Base-by-base conservation (phyloP, 2,888 invertebrate genomes). In the Coleophora flavipennella region DNA sequence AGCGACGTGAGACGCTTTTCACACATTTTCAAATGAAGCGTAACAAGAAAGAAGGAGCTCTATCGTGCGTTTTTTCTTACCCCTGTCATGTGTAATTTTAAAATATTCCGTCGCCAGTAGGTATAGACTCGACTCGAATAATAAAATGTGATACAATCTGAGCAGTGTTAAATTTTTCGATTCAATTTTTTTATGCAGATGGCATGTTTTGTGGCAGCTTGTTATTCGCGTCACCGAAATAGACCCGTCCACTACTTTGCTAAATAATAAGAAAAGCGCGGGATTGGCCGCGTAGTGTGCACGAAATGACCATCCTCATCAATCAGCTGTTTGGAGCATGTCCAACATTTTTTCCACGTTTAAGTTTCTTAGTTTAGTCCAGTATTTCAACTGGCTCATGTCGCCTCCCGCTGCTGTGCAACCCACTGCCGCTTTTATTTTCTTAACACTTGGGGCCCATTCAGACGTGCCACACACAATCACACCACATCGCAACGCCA, bases 251-350 rank as follows among this genome's bases (percentile, higher is more conserved):
- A 73, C 80, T 75, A 73, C 72, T 83, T 78, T 69, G 77, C 83
- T 83, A 75, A 84, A 84, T 83, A 84, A 83, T 83, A 84, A 75
- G 83, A 84, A 81, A 80, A 78, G 75, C 71, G 75, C 77, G 68
- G 69, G 81, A 83, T 84, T 84, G 83, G 83, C 77, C 80, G 20
- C 20, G 20, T 20, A 20, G 20, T 6, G 83, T 81, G 81, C 76
- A 77, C 83, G 72, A 83, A 80, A 81, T 84, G 84, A 79, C 84
- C 84, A 84, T 83, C 84, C 84, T 83, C 84, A 84, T 84, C 84
- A 83, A 84, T 84, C 84, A 84, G 80, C 80, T 80, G 76, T 74
- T 84, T 84, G 84, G 84, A 80, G 58, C 61, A 62, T 53, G 66
- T 79, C 84, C 83, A 84, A 84, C 62, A 77, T 81, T 84, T 83